phyloP scores from a whole-genome alignment of 2,113 vertebrate species.

The Prinia subflava region DNA sequence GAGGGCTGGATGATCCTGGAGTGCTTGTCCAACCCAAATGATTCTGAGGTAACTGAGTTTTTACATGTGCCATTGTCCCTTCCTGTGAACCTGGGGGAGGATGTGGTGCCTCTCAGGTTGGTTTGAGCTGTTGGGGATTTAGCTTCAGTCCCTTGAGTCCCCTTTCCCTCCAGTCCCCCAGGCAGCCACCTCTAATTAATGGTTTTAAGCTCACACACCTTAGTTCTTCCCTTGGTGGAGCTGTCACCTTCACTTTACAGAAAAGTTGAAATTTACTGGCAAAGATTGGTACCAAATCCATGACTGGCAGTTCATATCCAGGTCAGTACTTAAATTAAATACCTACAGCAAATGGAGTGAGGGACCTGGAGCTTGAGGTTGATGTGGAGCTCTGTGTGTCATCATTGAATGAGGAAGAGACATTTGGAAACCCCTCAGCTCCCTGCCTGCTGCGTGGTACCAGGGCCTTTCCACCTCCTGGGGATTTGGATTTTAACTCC shows the following conservation, averaged over 20 bases:
- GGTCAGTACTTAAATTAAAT: background rate
- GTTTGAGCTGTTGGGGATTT: background rate
- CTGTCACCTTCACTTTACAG: background rate
- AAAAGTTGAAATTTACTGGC: background rate
- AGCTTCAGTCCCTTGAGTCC: background rate
- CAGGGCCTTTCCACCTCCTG: background rate
- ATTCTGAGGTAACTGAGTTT: background rate
- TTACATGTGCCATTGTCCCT: background rate
- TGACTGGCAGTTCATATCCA: background rate
- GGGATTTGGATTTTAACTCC: background rate
- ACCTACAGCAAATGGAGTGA: background rate
- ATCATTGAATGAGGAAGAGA: background rate
- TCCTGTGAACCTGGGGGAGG: background rate
- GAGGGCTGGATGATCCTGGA: rapidly evolving
- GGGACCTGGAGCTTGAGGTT: background rate
- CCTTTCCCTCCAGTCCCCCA: background rate
- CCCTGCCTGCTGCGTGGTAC: too few species aligned
- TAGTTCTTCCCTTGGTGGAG: background rate
- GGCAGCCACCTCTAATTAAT: background rate
- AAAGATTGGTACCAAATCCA: background rate
- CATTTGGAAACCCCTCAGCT: background rate
- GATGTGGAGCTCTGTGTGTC: background rate
- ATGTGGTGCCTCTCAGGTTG: background rate
- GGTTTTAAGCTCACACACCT: background rate
- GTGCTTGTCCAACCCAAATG: background rate